Evolutionary conservation across 2,888 invertebrate species (phyloP).

Genomic region (Neoaliturus tenellus): DNA sequence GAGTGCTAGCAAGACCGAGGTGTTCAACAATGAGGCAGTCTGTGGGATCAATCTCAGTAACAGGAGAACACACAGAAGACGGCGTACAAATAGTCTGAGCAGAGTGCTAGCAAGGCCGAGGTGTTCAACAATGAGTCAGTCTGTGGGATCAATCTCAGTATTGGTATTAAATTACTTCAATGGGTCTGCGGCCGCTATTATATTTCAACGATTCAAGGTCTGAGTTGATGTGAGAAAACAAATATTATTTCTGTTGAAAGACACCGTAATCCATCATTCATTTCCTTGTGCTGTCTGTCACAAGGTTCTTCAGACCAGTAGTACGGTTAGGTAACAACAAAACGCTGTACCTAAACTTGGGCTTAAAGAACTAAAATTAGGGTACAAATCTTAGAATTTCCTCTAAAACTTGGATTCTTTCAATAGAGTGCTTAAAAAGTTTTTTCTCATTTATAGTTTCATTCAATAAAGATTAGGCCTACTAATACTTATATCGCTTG

Average conservation of each 20-base stretch:
- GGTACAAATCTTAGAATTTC: too few relatives aligned
- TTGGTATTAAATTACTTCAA: background rate
- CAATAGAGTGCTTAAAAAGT: too few relatives aligned
- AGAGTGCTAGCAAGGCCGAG: constrained; percentile 10
- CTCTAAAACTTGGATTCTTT: too few relatives aligned
- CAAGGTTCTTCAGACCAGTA: too few relatives aligned
- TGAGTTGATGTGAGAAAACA: background rate
- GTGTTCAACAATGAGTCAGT: background rate
- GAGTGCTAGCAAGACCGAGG: constrained; percentile 1
- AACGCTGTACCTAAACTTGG: too few relatives aligned
- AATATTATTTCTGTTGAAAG: background rate
- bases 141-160: background rate
- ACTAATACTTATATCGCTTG: too few relatives aligned
- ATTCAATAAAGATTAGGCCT: too few relatives aligned
- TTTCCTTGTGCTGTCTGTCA: too few relatives aligned
- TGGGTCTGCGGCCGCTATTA: background rate
- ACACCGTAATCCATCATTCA: background rate
- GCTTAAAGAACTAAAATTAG: too few relatives aligned
- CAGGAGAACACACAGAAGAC: background rate
- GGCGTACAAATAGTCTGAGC: constrained; percentile 3
- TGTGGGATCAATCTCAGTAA: background rate
- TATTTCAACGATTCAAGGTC: background rate
- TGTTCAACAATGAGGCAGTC: background rate
- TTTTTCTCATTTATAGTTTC: too few relatives aligned
- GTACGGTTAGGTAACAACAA: too few relatives aligned